These are phyloP conservation scores for Anabacerthia variegaticeps DNA, from an alignment of 2,797 vertebrate genomes.

Conservation along the genomic window DNA sequence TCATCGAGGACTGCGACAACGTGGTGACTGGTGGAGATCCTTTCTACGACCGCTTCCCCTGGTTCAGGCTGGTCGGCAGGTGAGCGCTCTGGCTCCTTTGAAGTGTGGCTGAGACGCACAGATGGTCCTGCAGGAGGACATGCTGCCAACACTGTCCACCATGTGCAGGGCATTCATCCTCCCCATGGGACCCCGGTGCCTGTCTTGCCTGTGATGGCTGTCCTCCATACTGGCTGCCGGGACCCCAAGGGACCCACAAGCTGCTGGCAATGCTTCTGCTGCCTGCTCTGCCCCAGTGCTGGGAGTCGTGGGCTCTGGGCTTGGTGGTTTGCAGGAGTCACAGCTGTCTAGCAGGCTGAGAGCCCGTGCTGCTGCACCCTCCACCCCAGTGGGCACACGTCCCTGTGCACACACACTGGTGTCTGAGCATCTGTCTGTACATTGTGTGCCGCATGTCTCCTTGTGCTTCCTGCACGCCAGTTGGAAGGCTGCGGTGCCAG, in stretches of 20 bases:
- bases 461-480: background rate
- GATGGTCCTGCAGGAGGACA: background rate
- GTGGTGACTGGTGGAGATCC: constrained; percentile 94
- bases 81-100: constrained; percentile 75
- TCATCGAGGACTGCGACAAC: constrained; percentile 89
- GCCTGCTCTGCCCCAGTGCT: background rate
- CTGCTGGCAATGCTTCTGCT: background rate
- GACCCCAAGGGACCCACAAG: background rate
- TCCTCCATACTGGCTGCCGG: background rate
- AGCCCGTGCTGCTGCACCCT: background rate
- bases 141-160: fast-evolving
- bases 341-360: background rate
- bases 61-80: constrained; percentile 99
- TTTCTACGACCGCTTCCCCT: constrained; percentile 98
- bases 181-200: background rate
- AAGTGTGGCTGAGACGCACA: background rate
- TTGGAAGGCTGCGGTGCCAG: background rate
- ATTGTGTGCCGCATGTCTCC: background rate
- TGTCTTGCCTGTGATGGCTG: background rate
- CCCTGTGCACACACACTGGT: background rate
- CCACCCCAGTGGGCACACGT: background rate
- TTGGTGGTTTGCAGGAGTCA: background rate
- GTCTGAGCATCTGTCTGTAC: constrained; percentile 14
- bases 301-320: background rate
- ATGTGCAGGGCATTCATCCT: fast-evolving